A percentile compares a stretch with the other conserved stretches of the same genome.
phyloP scores from a whole-genome alignment of 2,888 invertebrate species.

The Bugulina stolonifera region DNA sequence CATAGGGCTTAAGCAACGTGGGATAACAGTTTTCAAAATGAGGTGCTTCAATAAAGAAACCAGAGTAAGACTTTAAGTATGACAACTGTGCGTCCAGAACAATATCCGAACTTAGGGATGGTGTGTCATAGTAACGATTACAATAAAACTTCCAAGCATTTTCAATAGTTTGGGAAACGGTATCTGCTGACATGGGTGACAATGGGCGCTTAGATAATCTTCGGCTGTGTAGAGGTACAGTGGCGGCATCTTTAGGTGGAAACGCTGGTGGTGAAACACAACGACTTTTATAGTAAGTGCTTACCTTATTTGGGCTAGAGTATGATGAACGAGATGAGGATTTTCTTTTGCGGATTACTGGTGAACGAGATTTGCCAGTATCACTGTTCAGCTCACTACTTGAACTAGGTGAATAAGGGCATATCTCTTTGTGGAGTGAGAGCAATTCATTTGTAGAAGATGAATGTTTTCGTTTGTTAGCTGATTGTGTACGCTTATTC shows the following conservation, averaged over 20 bases:
- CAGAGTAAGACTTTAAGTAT: conserved; percentile 12
- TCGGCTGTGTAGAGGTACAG: not conserved
- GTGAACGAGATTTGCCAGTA: too few species aligned
- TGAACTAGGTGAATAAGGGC: too few species aligned
- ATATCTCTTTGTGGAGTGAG: too few species aligned
- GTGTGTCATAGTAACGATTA: not conserved
- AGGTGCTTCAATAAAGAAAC: conserved; percentile 4
- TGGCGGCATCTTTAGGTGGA: not conserved
- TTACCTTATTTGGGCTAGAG: too few species aligned
- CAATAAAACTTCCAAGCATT: conserved; percentile 18
- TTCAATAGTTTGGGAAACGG: conserved; percentile 7
- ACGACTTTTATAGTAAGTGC: too few species aligned
- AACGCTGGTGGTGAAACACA: not conserved
- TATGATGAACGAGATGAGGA: too few species aligned
- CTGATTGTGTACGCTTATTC: too few species aligned
- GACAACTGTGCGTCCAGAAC: not conserved
- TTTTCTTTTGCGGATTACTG: too few species aligned
- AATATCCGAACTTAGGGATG: conserved; percentile 2
- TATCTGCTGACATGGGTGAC: conserved; percentile 5
- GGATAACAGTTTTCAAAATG: conserved; percentile 9
- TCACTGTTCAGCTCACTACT: too few species aligned
- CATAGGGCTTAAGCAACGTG: not conserved
- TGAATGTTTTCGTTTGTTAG: too few species aligned
- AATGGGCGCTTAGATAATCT: not conserved
- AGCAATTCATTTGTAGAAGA: too few species aligned